A percentile compares a stretch with the other conserved stretches of the same genome.
Evolutionary conservation across 2,888 invertebrate species (phyloP).

Genomic region (Mylabris sibirica): DNA sequence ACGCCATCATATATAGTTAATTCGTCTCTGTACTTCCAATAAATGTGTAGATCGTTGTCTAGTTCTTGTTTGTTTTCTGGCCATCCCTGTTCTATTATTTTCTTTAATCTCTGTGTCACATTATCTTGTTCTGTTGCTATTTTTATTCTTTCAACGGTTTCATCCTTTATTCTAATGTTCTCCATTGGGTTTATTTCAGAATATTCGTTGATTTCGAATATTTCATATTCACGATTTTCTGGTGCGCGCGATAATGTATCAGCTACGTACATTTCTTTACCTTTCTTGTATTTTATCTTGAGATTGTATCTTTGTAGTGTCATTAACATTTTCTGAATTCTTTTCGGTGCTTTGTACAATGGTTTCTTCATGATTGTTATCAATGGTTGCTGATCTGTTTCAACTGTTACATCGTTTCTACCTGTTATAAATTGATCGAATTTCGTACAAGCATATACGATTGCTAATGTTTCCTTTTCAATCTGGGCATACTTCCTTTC

Average conservation of each 20-base stretch:
- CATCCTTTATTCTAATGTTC: no score
- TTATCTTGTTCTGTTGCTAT: no score
- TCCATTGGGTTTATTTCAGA: no score
- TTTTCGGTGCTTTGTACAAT: slow-evolving; percentile 23
- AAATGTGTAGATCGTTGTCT: slow-evolving; percentile 9
- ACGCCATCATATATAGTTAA: slow-evolving; percentile 16
- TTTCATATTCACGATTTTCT: slow-evolving; percentile 21
- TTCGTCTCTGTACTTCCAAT: slow-evolving; percentile 20
- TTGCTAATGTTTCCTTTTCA: slow-evolving; percentile 43
- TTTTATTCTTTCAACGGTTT: no score
- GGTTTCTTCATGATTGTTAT: slow-evolving; percentile 33
- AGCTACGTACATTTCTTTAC: slow-evolving; percentile 29
- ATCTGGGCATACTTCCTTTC: slow-evolving; percentile 43
- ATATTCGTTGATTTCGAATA: not conserved
- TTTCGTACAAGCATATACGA: slow-evolving; percentile 43
- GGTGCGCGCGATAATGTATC: slow-evolving; percentile 28
- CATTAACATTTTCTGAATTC: slow-evolving; percentile 30
- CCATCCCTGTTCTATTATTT: slow-evolving; percentile 13
- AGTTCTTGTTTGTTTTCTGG: slow-evolving; percentile 21
- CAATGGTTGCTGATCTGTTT: slow-evolving; percentile 25
- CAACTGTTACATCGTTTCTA: slow-evolving; percentile 32
- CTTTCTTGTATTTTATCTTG: slow-evolving; percentile 33
- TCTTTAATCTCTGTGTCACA: no score
- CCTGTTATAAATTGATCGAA: slow-evolving; percentile 33
- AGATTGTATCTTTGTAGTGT: slow-evolving; percentile 30